Evolutionary conservation across 2,797 vertebrate genomes (phyloP), one percentile per base, ranked within the genome.

Genomic region (Telmatherina bonti): DNA sequence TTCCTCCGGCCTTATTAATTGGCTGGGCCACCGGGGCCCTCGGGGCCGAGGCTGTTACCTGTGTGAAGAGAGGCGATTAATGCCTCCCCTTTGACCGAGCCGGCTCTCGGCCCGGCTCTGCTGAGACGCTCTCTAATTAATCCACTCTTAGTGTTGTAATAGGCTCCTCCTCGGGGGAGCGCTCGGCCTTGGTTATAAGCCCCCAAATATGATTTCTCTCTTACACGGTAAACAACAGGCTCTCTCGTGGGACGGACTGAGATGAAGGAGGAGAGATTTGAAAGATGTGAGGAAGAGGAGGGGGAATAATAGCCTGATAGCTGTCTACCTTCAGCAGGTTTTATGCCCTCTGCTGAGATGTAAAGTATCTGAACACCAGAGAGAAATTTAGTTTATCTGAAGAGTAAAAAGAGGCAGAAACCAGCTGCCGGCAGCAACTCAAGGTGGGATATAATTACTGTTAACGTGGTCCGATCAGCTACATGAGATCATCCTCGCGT

Each of bases 91-190:
- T 93, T 91, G 93, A 95, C 94, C 78, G 70, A 90, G 93, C 89
- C 81, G 82, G 92, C 94, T 93, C 94, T 87, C 91, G 84, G 88
- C 82, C 74, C 16, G 6, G 73, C 91, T 95, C 96, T 94, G 90
- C 88, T 11, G 95, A 95, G 96, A 96, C 87, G 53, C 56, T 90
- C 93, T 95, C 95, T 97, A 98, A 98, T 98, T 97, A 97, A 97
- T 97, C 96, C 95, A 95, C 94, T 93, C 96, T 95, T 96, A 97
- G 96, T 95, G 94, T 95, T 95, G 95, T 97, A 96, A 96, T 96
- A 94, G 95, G 93, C 80, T 72, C 93, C 91, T 96, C 96, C 96
- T 95, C 31, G 52, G 95, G 95, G 95, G 96, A 95, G 83, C 31
- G 43, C 78, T 84, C 66, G 61, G 86, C 87, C 81, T 74, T 58